phyloP scores from a whole-genome alignment of 2,113 vertebrate species.

The Engystomops pustulosus region DNA sequence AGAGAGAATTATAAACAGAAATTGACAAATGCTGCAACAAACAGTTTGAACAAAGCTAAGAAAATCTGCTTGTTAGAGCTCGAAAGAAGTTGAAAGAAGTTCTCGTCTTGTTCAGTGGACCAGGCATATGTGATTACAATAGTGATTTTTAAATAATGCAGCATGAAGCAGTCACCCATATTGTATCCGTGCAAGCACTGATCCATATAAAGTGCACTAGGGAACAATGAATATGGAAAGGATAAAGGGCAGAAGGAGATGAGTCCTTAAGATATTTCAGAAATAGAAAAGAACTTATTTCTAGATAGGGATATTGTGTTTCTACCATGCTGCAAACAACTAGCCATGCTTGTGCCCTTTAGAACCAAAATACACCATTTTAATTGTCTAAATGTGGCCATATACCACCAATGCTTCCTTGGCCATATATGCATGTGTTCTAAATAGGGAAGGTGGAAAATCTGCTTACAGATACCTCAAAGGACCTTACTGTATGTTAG shows the following conservation, averaged over 20 bases:
- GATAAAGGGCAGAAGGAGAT: neutral
- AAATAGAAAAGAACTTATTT: neutral
- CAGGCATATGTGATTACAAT: neutral
- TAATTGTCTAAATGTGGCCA: no score
- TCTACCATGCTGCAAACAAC: neutral
- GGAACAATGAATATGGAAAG: neutral
- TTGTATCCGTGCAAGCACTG: neutral
- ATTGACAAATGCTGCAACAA: constrained; percentile 1
- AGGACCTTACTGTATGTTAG: no score
- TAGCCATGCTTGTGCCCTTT: neutral
- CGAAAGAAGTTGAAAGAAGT: neutral
- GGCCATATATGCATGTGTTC: no score
- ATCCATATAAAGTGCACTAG: constrained; percentile 21
- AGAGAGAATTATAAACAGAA: neutral
- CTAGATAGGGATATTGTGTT: neutral
- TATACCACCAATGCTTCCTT: no score
- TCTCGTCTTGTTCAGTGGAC: neutral
- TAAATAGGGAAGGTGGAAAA: no score
- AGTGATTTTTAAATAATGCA: constrained; percentile 12
- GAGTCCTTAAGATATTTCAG: neutral
- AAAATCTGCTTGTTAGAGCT: neutral
- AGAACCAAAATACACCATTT: no score
- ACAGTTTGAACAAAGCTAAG: neutral
- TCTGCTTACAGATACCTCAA: no score
- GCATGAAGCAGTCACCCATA: neutral